Evolutionary conservation across 1,140 invertebrate genomes (phyloP), one percentile per base, ranked within the genome.

Genomic region (Brachionus rotundiformis): DNA sequence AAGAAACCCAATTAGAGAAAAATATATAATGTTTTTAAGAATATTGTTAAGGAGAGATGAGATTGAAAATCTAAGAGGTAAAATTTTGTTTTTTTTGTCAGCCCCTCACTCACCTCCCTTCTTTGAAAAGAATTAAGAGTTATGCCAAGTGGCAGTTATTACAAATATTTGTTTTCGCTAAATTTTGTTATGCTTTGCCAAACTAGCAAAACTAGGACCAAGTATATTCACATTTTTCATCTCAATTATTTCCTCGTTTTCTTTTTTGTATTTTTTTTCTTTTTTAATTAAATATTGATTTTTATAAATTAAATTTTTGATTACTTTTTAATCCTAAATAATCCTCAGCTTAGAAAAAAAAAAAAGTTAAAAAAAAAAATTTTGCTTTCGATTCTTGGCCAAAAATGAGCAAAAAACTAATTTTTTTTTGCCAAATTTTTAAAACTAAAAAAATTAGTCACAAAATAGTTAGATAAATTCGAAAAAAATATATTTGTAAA

Each of bases 251-350:
- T 54, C 47, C 47, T 54, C 16, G 47, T 54, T 54, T 41, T 54
- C 36, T 39, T 39, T 11, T 39, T 39, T 39, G 7, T 39, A 10
- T 39, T 39, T 39, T 54, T 19, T 49, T 16, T 16, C 16, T 49
- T 19, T 2, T 54, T 54, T 25, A 25, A 19, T 54, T 54, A 54
- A 54, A 54, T 54, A 54, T 54, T 54, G 47, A 54, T 54, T 54
- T 54, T 54, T 54, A 2, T 19, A 54, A 54, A 54, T 54, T 54
- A 54, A 54, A 54, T 54, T 54, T 54, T 54, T 54, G n/a, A 54
- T 54, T 54, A 54, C 47, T 54, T 54, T 54, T 54, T 54, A 54
- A 54, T 54, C 47, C 47, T 54, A 54, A 54, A 54, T 54, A 54
- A 54, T 54, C 47, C 19, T 25, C 8, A 8, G 47, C 16, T 54